Evolutionary conservation across 2,797 vertebrate species (phyloP).

Genomic region (Epinephelus coioides): DNA sequence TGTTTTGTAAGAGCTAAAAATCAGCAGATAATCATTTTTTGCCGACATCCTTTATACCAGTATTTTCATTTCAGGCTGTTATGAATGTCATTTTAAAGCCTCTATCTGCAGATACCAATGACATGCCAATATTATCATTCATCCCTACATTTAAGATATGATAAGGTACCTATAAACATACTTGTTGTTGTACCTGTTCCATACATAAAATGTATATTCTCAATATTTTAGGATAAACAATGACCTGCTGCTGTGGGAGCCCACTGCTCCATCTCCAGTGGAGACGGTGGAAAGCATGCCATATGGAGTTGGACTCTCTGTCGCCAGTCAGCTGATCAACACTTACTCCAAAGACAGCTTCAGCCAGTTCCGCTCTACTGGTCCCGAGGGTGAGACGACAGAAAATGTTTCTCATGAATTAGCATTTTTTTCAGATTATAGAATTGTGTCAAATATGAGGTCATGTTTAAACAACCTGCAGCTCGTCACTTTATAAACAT

Average conservation of each 20-base stretch:
- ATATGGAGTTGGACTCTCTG: slow-evolving; percentile 95
- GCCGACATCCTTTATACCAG: too few species aligned
- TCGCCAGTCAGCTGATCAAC: slow-evolving; percentile 97
- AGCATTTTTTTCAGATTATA: neutral
- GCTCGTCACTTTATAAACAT: neutral
- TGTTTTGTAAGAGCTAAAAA: slow-evolving; percentile 11
- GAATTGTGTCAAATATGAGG: neutral
- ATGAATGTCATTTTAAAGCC: too few species aligned
- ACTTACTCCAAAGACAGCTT: slow-evolving; percentile 97
- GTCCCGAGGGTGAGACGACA: slow-evolving; percentile 90
- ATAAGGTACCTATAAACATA: neutral
- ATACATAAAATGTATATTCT: slow-evolving; percentile 11
- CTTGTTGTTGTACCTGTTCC: neutral
- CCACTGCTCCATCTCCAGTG: slow-evolving; percentile 97
- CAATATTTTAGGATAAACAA: slow-evolving; percentile 92
- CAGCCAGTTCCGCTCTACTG: slow-evolving; percentile 92
- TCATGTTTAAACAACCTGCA: neutral
- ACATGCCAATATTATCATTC: too few species aligned
- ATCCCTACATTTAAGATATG: neutral
- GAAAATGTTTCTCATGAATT: neutral
- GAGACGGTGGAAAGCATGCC: slow-evolving; percentile 97
- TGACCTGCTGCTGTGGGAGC: slow-evolving; percentile 97
- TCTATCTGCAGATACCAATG: too few species aligned
- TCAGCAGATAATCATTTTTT: neutral
- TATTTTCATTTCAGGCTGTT: too few species aligned